A percentile compares a stretch with the other conserved stretches of the same genome.
Conservation (phyloP, 1,140 invertebrate genomes). For the Zaprionus davidi region DNA sequence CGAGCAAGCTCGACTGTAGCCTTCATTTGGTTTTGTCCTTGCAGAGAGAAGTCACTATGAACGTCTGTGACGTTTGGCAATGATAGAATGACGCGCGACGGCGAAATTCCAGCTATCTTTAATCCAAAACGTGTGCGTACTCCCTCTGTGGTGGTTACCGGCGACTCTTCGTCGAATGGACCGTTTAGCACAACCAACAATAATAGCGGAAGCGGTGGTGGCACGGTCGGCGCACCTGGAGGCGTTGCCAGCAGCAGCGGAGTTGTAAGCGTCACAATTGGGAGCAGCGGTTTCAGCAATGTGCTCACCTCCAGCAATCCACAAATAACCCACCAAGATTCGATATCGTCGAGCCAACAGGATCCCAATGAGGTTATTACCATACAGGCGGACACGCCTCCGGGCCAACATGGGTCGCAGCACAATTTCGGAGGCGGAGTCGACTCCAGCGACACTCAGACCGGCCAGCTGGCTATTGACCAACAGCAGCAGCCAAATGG, state of each 20-base stretch:
- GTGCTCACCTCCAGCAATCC: constrained; percentile 82
- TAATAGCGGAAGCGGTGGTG: constrained; percentile 31
- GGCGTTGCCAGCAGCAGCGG: constrained; percentile 42
- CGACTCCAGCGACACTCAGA: constrained; percentile 60
- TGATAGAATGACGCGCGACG: constrained; percentile 85
- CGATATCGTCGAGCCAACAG: constrained; percentile 86
- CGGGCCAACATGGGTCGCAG: constrained; percentile 58
- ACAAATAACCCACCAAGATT: constrained; percentile 86
- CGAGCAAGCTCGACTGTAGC: too few relatives aligned
- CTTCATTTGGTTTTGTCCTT: neutral
- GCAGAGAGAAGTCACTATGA: constrained; percentile 58
- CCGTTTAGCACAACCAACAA: constrained; percentile 78
- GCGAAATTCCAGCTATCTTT: constrained; percentile 90
- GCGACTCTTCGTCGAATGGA: constrained; percentile 86
- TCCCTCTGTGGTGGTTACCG: constrained; percentile 89
- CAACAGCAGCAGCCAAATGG: constrained; percentile 61
- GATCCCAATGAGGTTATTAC: constrained; percentile 84
- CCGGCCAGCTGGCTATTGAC: constrained; percentile 47
- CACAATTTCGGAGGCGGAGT: constrained; percentile 53
- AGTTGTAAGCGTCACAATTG: constrained; percentile 27
- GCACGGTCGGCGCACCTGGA: constrained; percentile 5
- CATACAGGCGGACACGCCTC: constrained; percentile 79
- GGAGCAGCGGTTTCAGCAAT: constrained; percentile 79
- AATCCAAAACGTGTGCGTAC: constrained; percentile 89
- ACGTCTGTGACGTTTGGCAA: constrained; percentile 30